A percentile compares a stretch with the other conserved stretches of the same genome.
Conservation (phyloP, 35 echinoderm and acorn worm species). For the Ophiothrix spiculata region DNA sequence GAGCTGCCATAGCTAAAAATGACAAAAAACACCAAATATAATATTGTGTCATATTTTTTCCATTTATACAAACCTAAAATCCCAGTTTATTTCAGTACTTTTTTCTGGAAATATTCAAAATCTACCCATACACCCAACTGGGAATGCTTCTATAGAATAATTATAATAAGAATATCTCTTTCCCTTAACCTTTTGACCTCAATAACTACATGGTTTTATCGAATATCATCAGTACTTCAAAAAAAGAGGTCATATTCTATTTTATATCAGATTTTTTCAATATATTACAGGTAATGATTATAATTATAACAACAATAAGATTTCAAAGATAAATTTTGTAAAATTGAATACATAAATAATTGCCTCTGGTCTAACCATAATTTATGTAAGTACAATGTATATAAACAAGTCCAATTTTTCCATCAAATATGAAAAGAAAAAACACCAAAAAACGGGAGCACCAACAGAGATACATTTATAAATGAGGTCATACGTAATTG, state of each 20-base stretch:
- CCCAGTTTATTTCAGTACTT: background rate
- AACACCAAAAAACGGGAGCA: background rate
- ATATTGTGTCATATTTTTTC: background rate
- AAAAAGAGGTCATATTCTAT: background rate
- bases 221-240: background rate
- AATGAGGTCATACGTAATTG: background rate
- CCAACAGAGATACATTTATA: background rate
- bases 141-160: constrained; percentile 5
- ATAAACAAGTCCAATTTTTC: background rate
- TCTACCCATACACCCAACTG: background rate
- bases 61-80: background rate
- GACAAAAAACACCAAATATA: background rate
- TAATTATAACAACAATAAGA: too few species aligned
- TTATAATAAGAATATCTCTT: background rate
- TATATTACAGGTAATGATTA: constrained; percentile 2
- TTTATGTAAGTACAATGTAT: background rate
- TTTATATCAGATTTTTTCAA: background rate
- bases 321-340: background rate
- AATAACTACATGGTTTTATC: background rate
- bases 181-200: constrained; percentile 7
- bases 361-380: background rate
- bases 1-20: constrained; percentile 8
- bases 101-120: background rate
- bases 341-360: constrained; percentile 14
- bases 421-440: background rate